A percentile compares a stretch with the other conserved stretches of the same genome.
Conservation (phyloP, 1,140 invertebrate genomes). For the Palaemon carinicauda region DNA sequence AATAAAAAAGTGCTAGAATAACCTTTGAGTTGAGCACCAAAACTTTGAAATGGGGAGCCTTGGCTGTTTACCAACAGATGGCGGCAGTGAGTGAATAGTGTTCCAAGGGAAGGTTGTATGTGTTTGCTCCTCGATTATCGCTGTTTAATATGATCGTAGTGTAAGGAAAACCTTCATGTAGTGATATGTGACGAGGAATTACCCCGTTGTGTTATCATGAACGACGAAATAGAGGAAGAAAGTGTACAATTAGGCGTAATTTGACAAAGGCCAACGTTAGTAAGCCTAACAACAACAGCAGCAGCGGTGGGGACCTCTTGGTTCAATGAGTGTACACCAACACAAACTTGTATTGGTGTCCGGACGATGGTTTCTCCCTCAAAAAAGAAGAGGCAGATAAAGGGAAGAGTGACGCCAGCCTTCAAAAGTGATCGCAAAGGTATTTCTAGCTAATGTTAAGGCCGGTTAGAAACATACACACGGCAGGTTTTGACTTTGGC, state of each 20-base stretch:
- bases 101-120: not conserved
- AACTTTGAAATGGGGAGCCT: slow-evolving; percentile 52
- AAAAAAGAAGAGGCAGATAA: slow-evolving; percentile 53
- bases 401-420: slow-evolving; percentile 50
- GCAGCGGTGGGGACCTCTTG: slow-evolving; percentile 24
- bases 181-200: slow-evolving; percentile 27
- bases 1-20: not conserved
- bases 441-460: not conserved
- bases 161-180: not conserved
- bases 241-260: slow-evolving; percentile 31
- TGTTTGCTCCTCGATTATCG: not conserved
- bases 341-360: slow-evolving; percentile 53
- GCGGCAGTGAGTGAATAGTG: slow-evolving; percentile 51
- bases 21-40: slow-evolving; percentile 24
- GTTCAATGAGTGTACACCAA: slow-evolving; percentile 54
- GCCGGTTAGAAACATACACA: not conserved
- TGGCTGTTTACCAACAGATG: slow-evolving; percentile 50
- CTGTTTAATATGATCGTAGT: slow-evolving; percentile 3
- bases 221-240: slow-evolving; percentile 45
- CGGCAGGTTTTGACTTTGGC: too few species aligned
- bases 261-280: slow-evolving; percentile 23
- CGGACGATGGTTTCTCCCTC: slow-evolving; percentile 57
- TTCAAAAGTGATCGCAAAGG: slow-evolving; percentile 44
- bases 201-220: slow-evolving; percentile 22
- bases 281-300: slow-evolving; percentile 51